These are phyloP conservation scores for Desmophyllum pertusum DNA, from an alignment of 92 coral and sea anemone genomes.

Conservation along the genomic window DNA sequence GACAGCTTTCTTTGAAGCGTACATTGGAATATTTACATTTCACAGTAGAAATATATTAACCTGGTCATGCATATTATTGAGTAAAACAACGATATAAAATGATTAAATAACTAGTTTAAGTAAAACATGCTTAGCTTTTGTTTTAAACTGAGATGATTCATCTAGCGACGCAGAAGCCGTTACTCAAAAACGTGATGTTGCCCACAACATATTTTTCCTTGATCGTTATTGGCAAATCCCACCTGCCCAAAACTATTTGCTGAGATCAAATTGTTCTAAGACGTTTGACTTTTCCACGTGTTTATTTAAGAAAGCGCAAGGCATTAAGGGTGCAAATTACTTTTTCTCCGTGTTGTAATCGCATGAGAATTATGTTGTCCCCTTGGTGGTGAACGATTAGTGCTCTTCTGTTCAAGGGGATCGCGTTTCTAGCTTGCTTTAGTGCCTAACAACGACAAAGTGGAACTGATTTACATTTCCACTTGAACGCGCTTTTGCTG, in stretches of 20 bases:
- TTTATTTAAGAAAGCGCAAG: conserved; percentile 7
- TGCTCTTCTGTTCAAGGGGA: background rate
- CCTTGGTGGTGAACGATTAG: background rate
- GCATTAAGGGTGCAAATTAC: background rate
- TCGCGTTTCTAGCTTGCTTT: background rate
- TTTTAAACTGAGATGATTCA: background rate
- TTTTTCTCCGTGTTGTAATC: background rate
- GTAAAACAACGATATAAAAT: background rate
- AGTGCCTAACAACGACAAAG: background rate
- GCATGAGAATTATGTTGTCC: background rate
- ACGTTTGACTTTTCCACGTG: conserved; percentile 8
- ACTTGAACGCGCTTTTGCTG: background rate
- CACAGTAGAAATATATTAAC: background rate
- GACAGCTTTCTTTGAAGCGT: background rate
- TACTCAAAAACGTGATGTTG: background rate
- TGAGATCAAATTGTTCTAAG: background rate
- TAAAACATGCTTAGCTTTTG: background rate
- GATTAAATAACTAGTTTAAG: background rate
- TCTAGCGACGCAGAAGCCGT: background rate
- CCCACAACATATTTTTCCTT: background rate
- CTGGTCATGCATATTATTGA: background rate
- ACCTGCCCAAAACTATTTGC: conserved; percentile 33
- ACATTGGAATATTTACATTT: background rate
- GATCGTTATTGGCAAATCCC: conserved; percentile 2
- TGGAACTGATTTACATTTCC: background rate